phyloP scores from a whole-genome alignment of 2,797 vertebrate genomes.

The Thaleichthys pacificus region DNA sequence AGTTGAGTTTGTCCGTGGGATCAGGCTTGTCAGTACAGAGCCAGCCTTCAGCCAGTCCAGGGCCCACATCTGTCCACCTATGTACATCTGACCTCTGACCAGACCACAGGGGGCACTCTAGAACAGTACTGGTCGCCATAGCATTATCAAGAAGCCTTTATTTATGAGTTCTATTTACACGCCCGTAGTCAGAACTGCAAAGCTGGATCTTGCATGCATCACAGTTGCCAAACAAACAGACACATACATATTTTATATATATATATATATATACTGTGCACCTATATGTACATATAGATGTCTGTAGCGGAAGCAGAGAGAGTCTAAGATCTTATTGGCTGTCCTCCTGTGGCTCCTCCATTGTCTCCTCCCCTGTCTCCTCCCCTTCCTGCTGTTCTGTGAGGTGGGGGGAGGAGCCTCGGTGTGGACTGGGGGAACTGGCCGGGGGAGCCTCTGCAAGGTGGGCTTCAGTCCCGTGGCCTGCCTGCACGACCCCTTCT shows the following conservation, averaged over 20 bases:
- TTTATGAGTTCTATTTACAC: neutral
- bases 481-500: slow-evolving; percentile 6
- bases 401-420: neutral
- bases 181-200: slow-evolving; percentile 4
- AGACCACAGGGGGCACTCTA: neutral
- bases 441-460: slow-evolving; percentile 43
- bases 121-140: neutral
- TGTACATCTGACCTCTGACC: neutral
- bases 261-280: slow-evolving; percentile 5
- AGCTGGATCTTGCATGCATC: slow-evolving; percentile 3
- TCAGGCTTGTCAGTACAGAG: neutral
- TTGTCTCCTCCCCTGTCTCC: slow-evolving; percentile 37
- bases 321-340: slow-evolving; percentile 63
- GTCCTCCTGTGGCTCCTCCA: slow-evolving; percentile 58
- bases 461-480: slow-evolving; percentile 45
- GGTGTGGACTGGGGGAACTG: slow-evolving; percentile 43
- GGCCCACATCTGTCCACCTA: neutral
- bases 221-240: slow-evolving; percentile 10
- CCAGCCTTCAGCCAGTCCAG: neutral
- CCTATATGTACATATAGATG: neutral
- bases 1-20: neutral
- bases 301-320: neutral
- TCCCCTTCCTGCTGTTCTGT: slow-evolving; percentile 1
- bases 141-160: neutral
- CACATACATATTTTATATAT: slow-evolving; percentile 5